A percentile compares a stretch with the other conserved stretches of the same genome.
Evolutionary conservation across 2,888 invertebrate species (phyloP).

Genomic region (Eilema griseolum): DNA sequence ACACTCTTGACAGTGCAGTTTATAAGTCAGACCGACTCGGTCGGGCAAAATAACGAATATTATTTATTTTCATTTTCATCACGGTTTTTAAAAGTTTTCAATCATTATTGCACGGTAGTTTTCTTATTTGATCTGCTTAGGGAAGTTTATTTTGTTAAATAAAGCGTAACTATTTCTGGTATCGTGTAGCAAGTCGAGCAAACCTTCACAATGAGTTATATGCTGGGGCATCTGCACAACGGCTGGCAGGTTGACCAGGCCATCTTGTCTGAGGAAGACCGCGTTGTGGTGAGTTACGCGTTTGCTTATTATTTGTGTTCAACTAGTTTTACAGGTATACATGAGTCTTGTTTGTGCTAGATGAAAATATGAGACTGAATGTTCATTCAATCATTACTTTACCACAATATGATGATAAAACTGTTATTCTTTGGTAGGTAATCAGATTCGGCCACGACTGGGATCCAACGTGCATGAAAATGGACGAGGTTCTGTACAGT

Average conservation of each 20-base stretch:
- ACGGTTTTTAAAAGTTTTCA: not conserved
- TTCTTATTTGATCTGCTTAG: not conserved
- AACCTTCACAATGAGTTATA: slow-evolving; percentile 95
- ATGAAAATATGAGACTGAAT: no score
- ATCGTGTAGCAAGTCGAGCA: not conserved
- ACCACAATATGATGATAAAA: not conserved
- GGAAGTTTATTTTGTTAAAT: not conserved
- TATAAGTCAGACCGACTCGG: no score
- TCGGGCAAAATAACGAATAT: no score
- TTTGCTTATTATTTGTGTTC: slow-evolving; percentile 39
- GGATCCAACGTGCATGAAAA: slow-evolving; percentile 99
- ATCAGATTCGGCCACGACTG: slow-evolving; percentile 99
- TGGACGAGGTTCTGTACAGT: slow-evolving; percentile 99
- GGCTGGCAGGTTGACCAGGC: slow-evolving; percentile 99
- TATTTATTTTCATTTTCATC: no score
- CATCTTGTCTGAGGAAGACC: slow-evolving; percentile 98
- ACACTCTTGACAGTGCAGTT: not conserved
- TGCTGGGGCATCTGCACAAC: slow-evolving; percentile 99
- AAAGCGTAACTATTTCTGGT: not conserved
- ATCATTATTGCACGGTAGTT: not conserved
- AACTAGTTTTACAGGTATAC: not conserved
- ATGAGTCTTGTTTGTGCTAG: not conserved
- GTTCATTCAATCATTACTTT: not conserved
- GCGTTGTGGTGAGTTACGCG: slow-evolving; percentile 93
- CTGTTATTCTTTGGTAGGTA: slow-evolving; percentile 84